Evolutionary conservation across 2,888 invertebrate species (phyloP), one percentile per base, ranked within the genome.

Genomic region (Ferdinandea cuprea): DNA sequence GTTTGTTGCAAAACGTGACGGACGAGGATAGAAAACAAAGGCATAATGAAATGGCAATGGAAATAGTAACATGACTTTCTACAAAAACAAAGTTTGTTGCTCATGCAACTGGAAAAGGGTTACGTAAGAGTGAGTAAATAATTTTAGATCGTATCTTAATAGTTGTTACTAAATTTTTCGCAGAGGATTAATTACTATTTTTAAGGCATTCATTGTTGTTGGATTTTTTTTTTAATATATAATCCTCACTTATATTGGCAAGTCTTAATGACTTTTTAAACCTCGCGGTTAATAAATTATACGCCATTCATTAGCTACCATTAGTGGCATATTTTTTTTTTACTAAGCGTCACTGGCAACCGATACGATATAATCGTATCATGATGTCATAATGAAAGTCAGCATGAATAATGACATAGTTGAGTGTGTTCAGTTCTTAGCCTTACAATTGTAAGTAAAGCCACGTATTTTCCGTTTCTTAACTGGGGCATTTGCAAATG

Each of bases 31-130:
- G 32, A 35, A 44, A 44, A 66, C 30, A 66, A 52, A 25, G 40
- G 40, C 37, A 21, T 48, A 63, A 28, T 46, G 44, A 4, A n/a
- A 19, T 13, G 19, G 11, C 65, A 19, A 11, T n/a, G 3, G 19
- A 2, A 35, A 35, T 2, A 44, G 44, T 4, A 44, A 44, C 7
- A 54, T 25, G 44, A 21, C 42, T 46, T 56, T 68, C 68, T 56
- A 44, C 35, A 25, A 35, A 46, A 46, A 56, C 25, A 13, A 35
- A n/a, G n/a, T n/a, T 35, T 21, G 25, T 65, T 52, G 17, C 9
- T n/a, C 1, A 19, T 8, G 37, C 37, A 37, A 19, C n/a, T 13
- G 5, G 13, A 3, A n/a, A 15, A 21, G 30, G 17, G 2, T 56
- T 32, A 19, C 65, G 42, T 52, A 52, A 66, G 52, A 28, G 28